Base-by-base conservation (phyloP, 2,113 vertebrate genomes). In the Phocoena phocoena region DNA sequence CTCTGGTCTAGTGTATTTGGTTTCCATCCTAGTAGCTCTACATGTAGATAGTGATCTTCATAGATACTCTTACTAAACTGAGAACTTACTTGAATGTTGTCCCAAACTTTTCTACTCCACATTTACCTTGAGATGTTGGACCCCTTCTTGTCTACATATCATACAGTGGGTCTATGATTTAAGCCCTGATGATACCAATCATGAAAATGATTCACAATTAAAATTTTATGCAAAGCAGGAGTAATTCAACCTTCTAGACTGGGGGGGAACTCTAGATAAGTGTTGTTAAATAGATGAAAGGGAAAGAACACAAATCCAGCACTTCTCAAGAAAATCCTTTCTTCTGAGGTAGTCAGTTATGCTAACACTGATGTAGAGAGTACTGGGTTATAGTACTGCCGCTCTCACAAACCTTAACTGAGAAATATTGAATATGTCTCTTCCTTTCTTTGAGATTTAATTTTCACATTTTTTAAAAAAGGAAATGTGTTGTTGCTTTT, bases 181-280 rank as follows among this genome's bases (percentile, higher is more conserved):
- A 62, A 67, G 38, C 18, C 31, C n/a, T 73, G 76, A 65, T 67
- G 55, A 93, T 86, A 89, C 2, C 62, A 41, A 58, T 77, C 38
- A n/a, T n/a, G 38, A 88, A 79, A 93, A 76, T 79, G 21, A 36
- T 60, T 92, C 53, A 31, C 76, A 88, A 58, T 95, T 92, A 63
- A 41, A 33, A 20, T 36, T 80, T 73, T 82, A 25, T 88, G 33
- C 14, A 44, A 84, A 70, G 47, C 80, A 8, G 41, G 21, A 94
- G 68, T 15, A 65, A 71, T n/a, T 88, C 58, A 83, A n/a, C 26
- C 80, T 47, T 60, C 25, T 28, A 63, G n/a, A 63, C 21, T 4
- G 9, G 26, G 41, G 47, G 47, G 31, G 71, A 63, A 47, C 17
- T 28, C 62, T 14, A 92, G 36, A 28, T 38, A 65, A 90, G 77